These are phyloP conservation scores for Bombus breviceps DNA, from an alignment of 1,140 invertebrate species.

Conservation along the genomic window DNA sequence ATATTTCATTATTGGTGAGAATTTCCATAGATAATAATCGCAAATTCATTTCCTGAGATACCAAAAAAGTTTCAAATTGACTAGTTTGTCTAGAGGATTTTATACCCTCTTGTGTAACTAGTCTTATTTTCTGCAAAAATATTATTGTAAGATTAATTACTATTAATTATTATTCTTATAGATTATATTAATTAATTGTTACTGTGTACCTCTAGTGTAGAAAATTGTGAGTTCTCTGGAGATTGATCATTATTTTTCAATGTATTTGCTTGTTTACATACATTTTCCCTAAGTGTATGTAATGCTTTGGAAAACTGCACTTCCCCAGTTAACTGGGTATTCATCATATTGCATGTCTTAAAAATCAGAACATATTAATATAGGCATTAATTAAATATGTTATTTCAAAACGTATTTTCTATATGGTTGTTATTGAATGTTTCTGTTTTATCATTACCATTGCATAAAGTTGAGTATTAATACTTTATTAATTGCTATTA, in stretches of 20 bases:
- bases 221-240: conserved; percentile 49
- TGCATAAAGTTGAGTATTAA: conserved; percentile 62
- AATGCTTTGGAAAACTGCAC: conserved; percentile 75
- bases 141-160: not conserved
- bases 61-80: conserved; percentile 76
- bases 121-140: conserved; percentile 72
- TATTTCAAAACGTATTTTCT: conserved; percentile 29
- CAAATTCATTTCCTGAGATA: conserved; percentile 71
- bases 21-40: conserved; percentile 52
- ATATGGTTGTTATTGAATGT: conserved; percentile 34
- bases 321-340: conserved; percentile 71
- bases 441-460: conserved; percentile 47
- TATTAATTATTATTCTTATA: not conserved
- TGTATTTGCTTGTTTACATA: conserved; percentile 56
- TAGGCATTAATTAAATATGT: conserved; percentile 39
- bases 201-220: conserved; percentile 65
- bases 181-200: not conserved
- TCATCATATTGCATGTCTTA: conserved; percentile 73
- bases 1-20: conserved; percentile 65
- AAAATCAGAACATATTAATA: conserved; percentile 49
- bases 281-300: conserved; percentile 63
- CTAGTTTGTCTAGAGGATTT: conserved; percentile 70
- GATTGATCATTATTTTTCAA: conserved; percentile 41
- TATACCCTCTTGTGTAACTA: conserved; percentile 70
- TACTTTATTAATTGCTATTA: not conserved